Conservation (phyloP, 2,113 vertebrate species). For the Podarcis muralis region DNA sequence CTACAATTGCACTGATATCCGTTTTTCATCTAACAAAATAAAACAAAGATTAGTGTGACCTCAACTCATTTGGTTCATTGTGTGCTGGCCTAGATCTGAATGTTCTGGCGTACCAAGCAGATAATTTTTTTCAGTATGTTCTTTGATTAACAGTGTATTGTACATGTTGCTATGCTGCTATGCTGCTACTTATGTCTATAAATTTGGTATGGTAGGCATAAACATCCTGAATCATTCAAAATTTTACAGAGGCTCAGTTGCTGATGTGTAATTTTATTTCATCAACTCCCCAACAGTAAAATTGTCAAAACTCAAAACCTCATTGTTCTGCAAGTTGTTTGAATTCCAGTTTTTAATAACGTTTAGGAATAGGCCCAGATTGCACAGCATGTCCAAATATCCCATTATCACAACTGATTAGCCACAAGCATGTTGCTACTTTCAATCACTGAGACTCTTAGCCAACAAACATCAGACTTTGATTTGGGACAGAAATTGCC, state of each 20-base stretch:
- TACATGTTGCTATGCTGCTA: not conserved
- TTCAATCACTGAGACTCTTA: not conserved
- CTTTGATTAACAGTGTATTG: not conserved
- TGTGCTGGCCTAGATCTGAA: not conserved
- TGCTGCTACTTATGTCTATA: not conserved
- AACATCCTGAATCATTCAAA: not conserved
- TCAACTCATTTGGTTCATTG: not conserved
- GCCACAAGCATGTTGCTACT: not conserved
- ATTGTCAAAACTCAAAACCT: accelerated
- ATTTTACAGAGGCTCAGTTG: not conserved
- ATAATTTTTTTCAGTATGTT: not conserved
- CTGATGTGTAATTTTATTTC: constrained; percentile 8
- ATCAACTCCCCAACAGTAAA: not conserved
- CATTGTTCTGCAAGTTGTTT: not conserved
- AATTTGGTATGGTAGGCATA: not conserved
- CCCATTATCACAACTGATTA: not conserved
- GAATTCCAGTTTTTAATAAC: not conserved
- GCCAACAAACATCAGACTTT: not conserved
- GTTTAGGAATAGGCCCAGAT: not conserved
- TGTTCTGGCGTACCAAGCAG: not conserved
- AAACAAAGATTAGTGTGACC: not conserved
- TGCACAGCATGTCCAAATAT: not conserved
- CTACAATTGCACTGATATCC: not conserved
- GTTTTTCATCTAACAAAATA: not conserved
- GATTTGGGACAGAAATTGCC: not conserved